Percentiles rank a stretch among this genome's conserved stretches.
Evolutionary conservation across 2,888 invertebrate genomes (phyloP).

Genomic region (Junonia oenone): DNA sequence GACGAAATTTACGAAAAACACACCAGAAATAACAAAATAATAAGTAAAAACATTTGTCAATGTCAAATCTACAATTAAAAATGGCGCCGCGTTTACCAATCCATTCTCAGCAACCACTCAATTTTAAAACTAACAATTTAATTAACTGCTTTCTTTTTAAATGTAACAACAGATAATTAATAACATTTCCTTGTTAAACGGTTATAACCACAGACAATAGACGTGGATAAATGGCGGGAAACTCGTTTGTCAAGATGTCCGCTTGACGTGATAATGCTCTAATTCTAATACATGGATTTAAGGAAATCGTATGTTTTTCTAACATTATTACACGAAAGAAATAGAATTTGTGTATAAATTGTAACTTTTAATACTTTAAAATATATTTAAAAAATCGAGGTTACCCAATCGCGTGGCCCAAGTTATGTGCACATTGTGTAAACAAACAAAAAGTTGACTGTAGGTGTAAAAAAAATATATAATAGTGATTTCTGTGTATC

Average conservation of each 20-base stretch:
- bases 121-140: neutral
- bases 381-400: too few relatives aligned
- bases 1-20: too few relatives aligned
- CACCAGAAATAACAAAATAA: too few relatives aligned
- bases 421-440: too few relatives aligned
- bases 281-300: conserved; percentile 5
- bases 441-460: too few relatives aligned
- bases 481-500: too few relatives aligned
- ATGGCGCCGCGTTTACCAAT: neutral
- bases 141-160: neutral
- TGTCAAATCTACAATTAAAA: too few relatives aligned
- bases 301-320: neutral
- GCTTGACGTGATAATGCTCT: conserved; percentile 15
- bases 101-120: neutral
- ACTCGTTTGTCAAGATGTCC: conserved; percentile 25
- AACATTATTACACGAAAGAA: neutral
- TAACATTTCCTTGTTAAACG: conserved; percentile 10
- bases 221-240: conserved; percentile 20
- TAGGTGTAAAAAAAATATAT: too few relatives aligned
- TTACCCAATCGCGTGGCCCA: too few relatives aligned
- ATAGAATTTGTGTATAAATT: neutral
- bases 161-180: conserved; percentile 5
- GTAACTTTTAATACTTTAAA: too few relatives aligned
- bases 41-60: too few relatives aligned
- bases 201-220: conserved; percentile 22